A percentile compares a stretch with the other conserved stretches of the same genome.
Evolutionary conservation across 2,797 vertebrate species (phyloP).

Genomic region (Mus minutoides): DNA sequence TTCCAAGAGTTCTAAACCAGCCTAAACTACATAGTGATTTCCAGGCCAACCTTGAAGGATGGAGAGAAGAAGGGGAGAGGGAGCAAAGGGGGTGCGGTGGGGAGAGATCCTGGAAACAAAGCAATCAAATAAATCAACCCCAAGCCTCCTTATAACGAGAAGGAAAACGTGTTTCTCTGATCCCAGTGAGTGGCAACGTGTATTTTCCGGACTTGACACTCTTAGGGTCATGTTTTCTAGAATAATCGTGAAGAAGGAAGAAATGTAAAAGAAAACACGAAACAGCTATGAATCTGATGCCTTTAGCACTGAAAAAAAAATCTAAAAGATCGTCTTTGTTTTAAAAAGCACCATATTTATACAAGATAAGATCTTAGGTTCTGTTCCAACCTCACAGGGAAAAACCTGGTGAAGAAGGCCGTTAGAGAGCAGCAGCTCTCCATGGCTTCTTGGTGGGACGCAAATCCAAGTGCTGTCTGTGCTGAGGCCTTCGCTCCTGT

Average conservation of each 20-base stretch:
- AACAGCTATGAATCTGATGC: not conserved
- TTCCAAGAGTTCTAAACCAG: not conserved
- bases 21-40: not conserved
- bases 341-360: slow-evolving; percentile 11
- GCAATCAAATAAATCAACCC: not conserved
- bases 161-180: slow-evolving; percentile 10
- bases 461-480: not conserved
- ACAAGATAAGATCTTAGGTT: not conserved
- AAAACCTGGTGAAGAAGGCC: not conserved
- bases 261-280: slow-evolving; percentile 35
- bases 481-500: not conserved
- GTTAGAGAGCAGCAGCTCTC: not conserved
- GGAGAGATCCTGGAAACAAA: not conserved
- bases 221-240: not conserved
- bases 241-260: not conserved
- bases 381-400: not conserved
- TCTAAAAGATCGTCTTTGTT: slow-evolving; percentile 33
- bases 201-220: not conserved
- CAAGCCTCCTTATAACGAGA: slow-evolving; percentile 39
- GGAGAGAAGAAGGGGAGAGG: not conserved
- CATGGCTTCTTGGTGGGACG: not conserved
- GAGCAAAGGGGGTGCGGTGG: no score
- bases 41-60: not conserved
- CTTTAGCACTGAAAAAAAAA: not conserved
- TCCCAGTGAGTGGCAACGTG: not conserved